Percentiles rank a stretch among this genome's conserved stretches.
Conservation (phyloP, 2,113 vertebrate genomes). For the Cacatua alba region DNA sequence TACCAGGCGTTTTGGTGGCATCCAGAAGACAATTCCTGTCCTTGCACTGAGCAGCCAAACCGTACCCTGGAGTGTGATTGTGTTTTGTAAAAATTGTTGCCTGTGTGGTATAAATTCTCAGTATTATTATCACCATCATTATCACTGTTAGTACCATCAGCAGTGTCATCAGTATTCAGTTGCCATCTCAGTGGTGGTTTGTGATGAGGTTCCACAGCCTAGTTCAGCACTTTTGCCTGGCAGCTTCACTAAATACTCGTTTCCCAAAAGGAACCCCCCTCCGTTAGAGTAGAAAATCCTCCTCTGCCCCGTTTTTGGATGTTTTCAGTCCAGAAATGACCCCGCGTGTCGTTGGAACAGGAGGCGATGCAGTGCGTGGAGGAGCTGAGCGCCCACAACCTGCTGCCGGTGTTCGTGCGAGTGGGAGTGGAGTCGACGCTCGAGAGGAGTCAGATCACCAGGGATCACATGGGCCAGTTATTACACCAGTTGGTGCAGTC, state of each 20-base stretch:
- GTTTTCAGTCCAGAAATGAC: not conserved
- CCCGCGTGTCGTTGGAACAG: conserved; percentile 66
- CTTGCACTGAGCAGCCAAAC: not conserved
- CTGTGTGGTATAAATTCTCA: not conserved
- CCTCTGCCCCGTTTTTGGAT: fast-evolving
- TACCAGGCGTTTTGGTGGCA: not conserved
- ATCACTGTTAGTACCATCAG: not conserved
- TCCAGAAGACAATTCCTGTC: not conserved
- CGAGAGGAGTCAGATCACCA: conserved; percentile 93
- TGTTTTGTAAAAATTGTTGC: not conserved
- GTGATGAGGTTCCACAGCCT: not conserved
- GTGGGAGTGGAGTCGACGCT: conserved; percentile 93
- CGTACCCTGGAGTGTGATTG: not conserved
- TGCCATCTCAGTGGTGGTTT: not conserved
- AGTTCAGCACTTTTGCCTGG: not conserved
- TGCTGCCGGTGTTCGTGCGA: conserved; percentile 87
- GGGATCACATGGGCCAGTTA: conserved; percentile 95
- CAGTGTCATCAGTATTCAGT: fast-evolving
- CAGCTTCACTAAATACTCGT: not conserved
- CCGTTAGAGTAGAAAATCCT: fast-evolving
- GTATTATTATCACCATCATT: not conserved
- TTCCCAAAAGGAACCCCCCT: not conserved
- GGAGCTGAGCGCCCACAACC: conserved; percentile 82
- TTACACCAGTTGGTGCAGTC: conserved; percentile 88
- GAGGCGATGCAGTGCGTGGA: conserved; percentile 94